Conservation (phyloP, 2,888 invertebrate genomes). For the Busseola fusca region DNA sequence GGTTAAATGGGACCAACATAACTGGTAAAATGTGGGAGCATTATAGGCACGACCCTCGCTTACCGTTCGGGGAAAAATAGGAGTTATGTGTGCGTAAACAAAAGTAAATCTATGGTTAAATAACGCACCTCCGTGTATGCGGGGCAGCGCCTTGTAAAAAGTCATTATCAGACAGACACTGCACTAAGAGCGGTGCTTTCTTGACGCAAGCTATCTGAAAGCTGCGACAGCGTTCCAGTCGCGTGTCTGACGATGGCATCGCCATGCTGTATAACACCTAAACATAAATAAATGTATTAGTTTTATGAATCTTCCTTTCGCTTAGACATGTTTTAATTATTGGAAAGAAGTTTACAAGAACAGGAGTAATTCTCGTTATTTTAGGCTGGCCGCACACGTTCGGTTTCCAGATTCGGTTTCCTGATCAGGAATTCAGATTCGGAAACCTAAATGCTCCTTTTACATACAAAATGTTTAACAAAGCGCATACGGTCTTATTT, state of each 20-base stretch:
- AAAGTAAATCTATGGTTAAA: background rate
- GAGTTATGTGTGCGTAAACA: background rate
- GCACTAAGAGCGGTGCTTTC: slow-evolving; percentile 86
- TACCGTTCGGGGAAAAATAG: too few relatives aligned
- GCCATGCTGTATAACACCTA: slow-evolving; percentile 95
- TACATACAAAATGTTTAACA: too few relatives aligned
- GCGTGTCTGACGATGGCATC: slow-evolving; percentile 96
- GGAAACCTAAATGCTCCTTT: too few relatives aligned
- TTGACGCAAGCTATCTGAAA: slow-evolving; percentile 90
- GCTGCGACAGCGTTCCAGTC: slow-evolving; percentile 91
- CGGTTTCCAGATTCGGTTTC: too few relatives aligned
- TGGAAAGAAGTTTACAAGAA: too few relatives aligned
- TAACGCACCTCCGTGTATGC: slow-evolving; percentile 82
- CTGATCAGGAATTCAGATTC: too few relatives aligned
- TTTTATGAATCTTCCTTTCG: slow-evolving; percentile 1
- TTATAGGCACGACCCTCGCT: too few relatives aligned
- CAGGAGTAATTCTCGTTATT: too few relatives aligned
- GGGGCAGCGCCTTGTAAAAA: slow-evolving; percentile 85
- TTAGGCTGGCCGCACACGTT: too few relatives aligned
- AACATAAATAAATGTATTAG: slow-evolving; percentile 38
- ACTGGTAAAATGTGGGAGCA: background rate
- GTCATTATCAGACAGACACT: slow-evolving; percentile 84
- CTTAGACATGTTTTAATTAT: background rate
- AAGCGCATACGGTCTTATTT: too few relatives aligned
- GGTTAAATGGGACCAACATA: background rate